phyloP scores from a whole-genome alignment of 1,140 invertebrate species.

The Pogonus chalceus region DNA sequence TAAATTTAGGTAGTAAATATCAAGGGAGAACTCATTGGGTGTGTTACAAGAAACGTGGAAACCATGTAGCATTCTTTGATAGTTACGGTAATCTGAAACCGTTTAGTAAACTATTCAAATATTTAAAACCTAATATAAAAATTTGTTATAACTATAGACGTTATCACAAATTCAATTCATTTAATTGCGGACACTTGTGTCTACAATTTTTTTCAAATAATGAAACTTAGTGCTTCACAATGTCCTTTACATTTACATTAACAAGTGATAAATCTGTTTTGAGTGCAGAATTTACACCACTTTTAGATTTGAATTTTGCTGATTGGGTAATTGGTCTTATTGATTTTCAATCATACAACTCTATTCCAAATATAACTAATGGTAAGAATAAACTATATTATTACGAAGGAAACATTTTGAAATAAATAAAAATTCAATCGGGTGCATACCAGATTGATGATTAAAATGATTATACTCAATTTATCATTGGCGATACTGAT shows the following conservation, averaged over 20 bases:
- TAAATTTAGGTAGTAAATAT: conserved; percentile 20
- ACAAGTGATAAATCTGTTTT: conserved; percentile 10
- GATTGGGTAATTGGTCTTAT: too few relatives aligned
- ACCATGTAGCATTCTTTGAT: conserved; percentile 19
- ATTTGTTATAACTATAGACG: conserved; percentile 9
- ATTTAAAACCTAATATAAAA: conserved; percentile 15
- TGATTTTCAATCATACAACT: conserved; percentile 17
- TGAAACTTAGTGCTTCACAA: conserved; percentile 8
- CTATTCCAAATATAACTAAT: conserved; percentile 18
- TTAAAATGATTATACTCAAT: too few relatives aligned
- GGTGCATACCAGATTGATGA: too few relatives aligned
- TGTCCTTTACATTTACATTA: conserved; percentile 15
- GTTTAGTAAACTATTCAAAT: conserved; percentile 23
- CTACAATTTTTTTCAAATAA: conserved; percentile 18
- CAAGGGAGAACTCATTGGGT: conserved; percentile 26
- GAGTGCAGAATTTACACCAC: conserved; percentile 16
- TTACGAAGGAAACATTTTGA: conserved; percentile 14
- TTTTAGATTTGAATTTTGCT: too few relatives aligned
- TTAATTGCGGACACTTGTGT: conserved; percentile 16
- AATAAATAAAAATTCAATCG: conserved; percentile 16
- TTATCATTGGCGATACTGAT: conserved; percentile 12
- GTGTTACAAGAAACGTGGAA: conserved; percentile 21
- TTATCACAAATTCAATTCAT: conserved; percentile 9
- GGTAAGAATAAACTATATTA: conserved; percentile 16
- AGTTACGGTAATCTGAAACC: conserved; percentile 28